phyloP scores from a whole-genome alignment of 2,888 invertebrate species.

The Dryomyza anilis region DNA sequence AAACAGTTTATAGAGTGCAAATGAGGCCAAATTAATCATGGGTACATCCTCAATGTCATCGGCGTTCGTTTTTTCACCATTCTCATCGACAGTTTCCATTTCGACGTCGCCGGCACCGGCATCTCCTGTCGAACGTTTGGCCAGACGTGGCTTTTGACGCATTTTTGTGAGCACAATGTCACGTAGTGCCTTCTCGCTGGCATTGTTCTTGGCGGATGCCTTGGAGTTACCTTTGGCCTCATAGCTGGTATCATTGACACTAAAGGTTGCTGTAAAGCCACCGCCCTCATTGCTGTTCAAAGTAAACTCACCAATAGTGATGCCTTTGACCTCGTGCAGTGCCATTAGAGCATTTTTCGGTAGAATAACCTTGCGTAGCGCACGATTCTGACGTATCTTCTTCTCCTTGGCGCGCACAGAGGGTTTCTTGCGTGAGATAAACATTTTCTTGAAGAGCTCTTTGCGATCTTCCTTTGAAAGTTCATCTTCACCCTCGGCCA shows the following conservation, averaged over 20 bases:
- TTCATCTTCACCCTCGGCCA: constrained; percentile 24
- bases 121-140: no score
- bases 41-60: constrained; percentile 69
- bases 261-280: constrained; percentile 63
- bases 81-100: constrained; percentile 23
- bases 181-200: constrained; percentile 79
- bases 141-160: constrained; percentile 46
- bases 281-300: constrained; percentile 46
- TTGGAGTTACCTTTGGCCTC: constrained; percentile 62
- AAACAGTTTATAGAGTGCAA: constrained; percentile 82
- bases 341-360: constrained; percentile 88
- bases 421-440: constrained; percentile 57
- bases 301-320: constrained; percentile 54
- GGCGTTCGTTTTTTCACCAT: constrained; percentile 37
- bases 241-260: constrained; percentile 69
- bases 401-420: constrained; percentile 60
- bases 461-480: constrained; percentile 46
- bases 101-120: constrained; percentile 7
- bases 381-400: constrained; percentile 75
- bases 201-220: constrained; percentile 74
- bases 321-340: constrained; percentile 75
- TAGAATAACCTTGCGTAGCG: constrained; percentile 74
- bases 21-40: constrained; percentile 84
- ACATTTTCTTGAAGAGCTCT: constrained; percentile 56
- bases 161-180: constrained; percentile 67